These are phyloP conservation scores for Podarcis siculus DNA, from an alignment of 2,797 vertebrate genomes.

Conservation along the genomic window DNA sequence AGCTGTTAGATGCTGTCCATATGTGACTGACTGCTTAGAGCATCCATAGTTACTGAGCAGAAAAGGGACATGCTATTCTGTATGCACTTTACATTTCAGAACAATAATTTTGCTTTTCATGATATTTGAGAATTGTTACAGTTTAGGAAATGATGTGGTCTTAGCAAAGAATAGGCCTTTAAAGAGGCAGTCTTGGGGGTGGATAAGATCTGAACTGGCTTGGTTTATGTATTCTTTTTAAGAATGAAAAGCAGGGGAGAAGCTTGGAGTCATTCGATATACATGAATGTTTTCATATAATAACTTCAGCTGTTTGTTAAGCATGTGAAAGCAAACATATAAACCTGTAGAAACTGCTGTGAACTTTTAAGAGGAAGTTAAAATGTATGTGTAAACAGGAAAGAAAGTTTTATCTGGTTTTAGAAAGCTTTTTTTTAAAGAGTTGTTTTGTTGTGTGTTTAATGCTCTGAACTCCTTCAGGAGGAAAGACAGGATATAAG, in stretches of 20 bases:
- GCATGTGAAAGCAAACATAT: neutral
- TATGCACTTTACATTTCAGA: neutral
- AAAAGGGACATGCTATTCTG: neutral
- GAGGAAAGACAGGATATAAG: no score
- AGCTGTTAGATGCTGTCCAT: neutral
- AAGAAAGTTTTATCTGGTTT: no score
- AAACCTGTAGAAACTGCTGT: no score
- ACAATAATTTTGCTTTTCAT: neutral
- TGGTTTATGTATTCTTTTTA: neutral
- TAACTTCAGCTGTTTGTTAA: neutral
- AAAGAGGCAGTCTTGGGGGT: neutral
- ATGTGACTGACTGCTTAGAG: neutral
- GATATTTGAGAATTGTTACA: slow-evolving; percentile 7
- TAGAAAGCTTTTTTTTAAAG: no score
- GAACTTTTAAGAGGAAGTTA: no score
- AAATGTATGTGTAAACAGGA: no score
- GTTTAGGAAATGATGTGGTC: neutral
- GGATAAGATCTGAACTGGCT: neutral
- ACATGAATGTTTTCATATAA: neutral
- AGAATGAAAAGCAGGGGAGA: neutral
- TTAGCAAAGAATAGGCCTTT: neutral
- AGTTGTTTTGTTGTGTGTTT: no score
- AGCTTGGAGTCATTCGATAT: neutral
- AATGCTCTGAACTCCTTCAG: no score
- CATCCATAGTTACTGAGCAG: neutral